Base-by-base conservation (phyloP, 35 echinoderm and acorn worm species). In the Anneissia japonica region DNA sequence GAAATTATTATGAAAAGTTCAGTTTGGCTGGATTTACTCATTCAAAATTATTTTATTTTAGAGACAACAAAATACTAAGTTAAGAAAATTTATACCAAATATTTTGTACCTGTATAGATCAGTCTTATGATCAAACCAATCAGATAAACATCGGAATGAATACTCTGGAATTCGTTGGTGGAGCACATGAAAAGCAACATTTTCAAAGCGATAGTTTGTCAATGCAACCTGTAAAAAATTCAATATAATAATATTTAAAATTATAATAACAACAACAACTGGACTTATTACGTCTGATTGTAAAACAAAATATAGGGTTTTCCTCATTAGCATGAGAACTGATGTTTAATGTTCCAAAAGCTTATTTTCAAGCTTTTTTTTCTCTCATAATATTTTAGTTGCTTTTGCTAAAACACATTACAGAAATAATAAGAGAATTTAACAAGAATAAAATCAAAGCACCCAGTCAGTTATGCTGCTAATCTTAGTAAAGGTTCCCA, bases 161-260 rank as follows among this genome's bases (percentile, higher is more conserved):
- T 83, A 91, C 32, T 89, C 82, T 13, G 96, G 92, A 12, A 99
- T 73, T 32, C 96, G 55, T 39, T 99, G 96, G 56, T 99, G 96
- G 3, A 99, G 89, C 10, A 99, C 91, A 80, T 99, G 96, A 80
- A 91, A 99, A 0, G 83, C 90, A 9, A 99, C 92, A 82, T 99
- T 99, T 80, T 97, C 95, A 94, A 94, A 94, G 7, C 89, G 89
- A 84, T 99, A 99, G 83, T 91, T 88, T 51, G 91, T 99, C 0
- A 99, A 76, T 16, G 91, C 84, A 64, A 99, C 85, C 96, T 99
- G 87, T 0, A 82, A 85, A 39, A 34, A 77, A 81, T 37, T 31
- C 26, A 16, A 16, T 1, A 64, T 64, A 2, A 64, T 19, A 19
- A 45, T 45, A 45, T 45, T 45, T 45, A 45, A 45, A n/a, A n/a